Percentiles rank a stretch among this genome's conserved stretches.
These are phyloP conservation scores for Peromyscus leucopus DNA, from an alignment of 2,113 vertebrate species.

Conservation along the genomic window DNA sequence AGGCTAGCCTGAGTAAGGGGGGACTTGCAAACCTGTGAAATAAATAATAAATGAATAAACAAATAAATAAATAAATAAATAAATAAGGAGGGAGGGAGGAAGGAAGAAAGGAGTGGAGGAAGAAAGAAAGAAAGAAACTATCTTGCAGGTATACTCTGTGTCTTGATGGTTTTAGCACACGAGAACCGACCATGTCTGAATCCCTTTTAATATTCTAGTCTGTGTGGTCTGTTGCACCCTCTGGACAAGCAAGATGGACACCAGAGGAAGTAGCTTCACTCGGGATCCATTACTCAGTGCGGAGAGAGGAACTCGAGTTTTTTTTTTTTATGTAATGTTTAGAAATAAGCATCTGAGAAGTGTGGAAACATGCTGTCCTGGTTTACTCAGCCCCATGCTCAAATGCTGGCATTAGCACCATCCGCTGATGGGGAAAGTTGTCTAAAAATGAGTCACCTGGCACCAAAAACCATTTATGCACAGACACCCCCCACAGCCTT, in stretches of 20 bases:
- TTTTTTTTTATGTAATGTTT: slow-evolving; percentile 50
- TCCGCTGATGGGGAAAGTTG: slow-evolving; percentile 63
- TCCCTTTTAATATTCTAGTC: not conserved
- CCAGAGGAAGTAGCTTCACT: not conserved
- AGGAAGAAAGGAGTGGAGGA: not conserved
- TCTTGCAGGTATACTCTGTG: too few relatives aligned
- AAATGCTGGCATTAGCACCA: slow-evolving; percentile 59
- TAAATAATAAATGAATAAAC: too few relatives aligned
- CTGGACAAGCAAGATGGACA: not conserved
- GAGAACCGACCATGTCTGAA: not conserved
- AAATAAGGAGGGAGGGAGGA: not conserved
- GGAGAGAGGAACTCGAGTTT: not conserved
- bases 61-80: not conserved
- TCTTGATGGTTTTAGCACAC: not conserved
- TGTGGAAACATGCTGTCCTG: slow-evolving; percentile 67
- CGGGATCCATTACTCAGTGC: not conserved
- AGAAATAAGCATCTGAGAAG: slow-evolving; percentile 64
- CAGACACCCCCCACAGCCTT: not conserved
- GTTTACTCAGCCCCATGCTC: slow-evolving; percentile 57
- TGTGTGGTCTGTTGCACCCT: not conserved
- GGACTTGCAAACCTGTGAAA: not conserved
- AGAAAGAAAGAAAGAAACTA: not conserved
- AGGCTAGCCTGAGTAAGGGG: not conserved
- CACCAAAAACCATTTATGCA: slow-evolving; percentile 36
- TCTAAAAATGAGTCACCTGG: slow-evolving; percentile 76